A percentile compares a stretch with the other conserved stretches of the same genome.
phyloP scores from a whole-genome alignment of 2,888 invertebrate genomes.

The Protophormia terraenovae region DNA sequence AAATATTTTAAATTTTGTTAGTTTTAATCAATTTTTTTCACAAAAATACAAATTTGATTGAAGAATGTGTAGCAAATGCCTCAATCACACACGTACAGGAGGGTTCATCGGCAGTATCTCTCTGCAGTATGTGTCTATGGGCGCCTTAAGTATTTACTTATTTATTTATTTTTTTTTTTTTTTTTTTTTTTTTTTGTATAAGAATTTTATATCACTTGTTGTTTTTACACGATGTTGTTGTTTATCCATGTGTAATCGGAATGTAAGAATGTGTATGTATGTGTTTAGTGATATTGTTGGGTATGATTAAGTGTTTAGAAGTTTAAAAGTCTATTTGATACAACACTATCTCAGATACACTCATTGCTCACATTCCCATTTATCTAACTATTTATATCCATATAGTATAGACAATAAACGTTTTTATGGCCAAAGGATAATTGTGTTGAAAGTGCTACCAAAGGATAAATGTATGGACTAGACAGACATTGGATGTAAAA shows the following conservation, averaged over 20 bases:
- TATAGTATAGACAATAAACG: constrained; percentile 13
- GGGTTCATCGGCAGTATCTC: too few species aligned
- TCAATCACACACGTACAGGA: too few species aligned
- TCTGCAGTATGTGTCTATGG: too few species aligned
- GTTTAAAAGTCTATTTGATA: constrained; percentile 58
- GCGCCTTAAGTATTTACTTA: too few species aligned
- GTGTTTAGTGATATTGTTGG: background rate
- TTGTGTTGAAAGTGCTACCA: constrained; percentile 45
- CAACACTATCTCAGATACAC: constrained; percentile 30
- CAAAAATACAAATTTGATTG: too few species aligned
- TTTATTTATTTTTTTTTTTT: too few species aligned
- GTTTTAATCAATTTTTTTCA: too few species aligned
- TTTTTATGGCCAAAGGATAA: constrained; percentile 55
- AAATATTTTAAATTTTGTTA: too few species aligned
- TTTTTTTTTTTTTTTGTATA: background rate
- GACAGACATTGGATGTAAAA: background rate
- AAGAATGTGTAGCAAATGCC: too few species aligned
- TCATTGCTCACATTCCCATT: background rate
- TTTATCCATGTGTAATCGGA: background rate
- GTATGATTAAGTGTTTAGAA: constrained; percentile 55
- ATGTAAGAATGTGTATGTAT: background rate
- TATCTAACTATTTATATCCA: constrained; percentile 18
- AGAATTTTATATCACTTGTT: background rate
- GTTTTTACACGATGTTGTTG: background rate
- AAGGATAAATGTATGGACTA: background rate